phyloP scores from a whole-genome alignment of 2,797 vertebrate genomes.

The Channa striata region DNA sequence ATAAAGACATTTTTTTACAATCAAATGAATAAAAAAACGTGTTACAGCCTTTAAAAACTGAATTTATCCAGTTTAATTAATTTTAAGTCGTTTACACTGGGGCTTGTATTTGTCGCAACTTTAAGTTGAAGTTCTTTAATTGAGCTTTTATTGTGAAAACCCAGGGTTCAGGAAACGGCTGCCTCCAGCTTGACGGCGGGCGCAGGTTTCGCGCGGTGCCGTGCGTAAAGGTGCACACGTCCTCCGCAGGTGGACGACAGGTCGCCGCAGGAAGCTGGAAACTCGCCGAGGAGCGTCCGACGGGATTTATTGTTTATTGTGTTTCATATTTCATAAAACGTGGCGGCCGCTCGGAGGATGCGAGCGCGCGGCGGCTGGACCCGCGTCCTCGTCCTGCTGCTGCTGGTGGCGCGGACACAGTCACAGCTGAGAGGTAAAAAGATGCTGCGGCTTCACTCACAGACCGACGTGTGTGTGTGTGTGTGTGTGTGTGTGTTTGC shows the following conservation, averaged over 20 bases:
- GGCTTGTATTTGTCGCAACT: no score
- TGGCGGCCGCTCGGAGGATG: constrained; percentile 44
- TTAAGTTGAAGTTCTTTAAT: no score
- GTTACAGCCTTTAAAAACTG: no score
- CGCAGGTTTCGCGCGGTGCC: fast-evolving
- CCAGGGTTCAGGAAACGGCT: constrained; percentile 40
- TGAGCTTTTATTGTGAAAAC: constrained; percentile 65
- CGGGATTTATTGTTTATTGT: constrained; percentile 32
- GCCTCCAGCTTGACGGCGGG: fast-evolving
- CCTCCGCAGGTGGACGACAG: constrained; percentile 16
- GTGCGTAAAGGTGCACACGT: constrained; percentile 42
- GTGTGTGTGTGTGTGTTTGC: no score
- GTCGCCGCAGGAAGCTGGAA: constrained; percentile 32
- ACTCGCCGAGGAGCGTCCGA: constrained; percentile 8
- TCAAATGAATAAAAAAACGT: no score
- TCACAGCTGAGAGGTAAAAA: constrained; percentile 43
- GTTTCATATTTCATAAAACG: background rate
- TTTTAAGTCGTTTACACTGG: no score
- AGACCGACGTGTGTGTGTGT: no score
- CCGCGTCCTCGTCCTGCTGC: constrained; percentile 50
- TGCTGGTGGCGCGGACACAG: background rate
- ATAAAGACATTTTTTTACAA: no score
- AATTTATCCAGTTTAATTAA: no score
- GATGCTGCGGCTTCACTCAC: no score
- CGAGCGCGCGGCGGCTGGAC: constrained; percentile 47